Base-by-base conservation (phyloP, 2,113 vertebrate genomes). In the Sturnira hondurensis region DNA sequence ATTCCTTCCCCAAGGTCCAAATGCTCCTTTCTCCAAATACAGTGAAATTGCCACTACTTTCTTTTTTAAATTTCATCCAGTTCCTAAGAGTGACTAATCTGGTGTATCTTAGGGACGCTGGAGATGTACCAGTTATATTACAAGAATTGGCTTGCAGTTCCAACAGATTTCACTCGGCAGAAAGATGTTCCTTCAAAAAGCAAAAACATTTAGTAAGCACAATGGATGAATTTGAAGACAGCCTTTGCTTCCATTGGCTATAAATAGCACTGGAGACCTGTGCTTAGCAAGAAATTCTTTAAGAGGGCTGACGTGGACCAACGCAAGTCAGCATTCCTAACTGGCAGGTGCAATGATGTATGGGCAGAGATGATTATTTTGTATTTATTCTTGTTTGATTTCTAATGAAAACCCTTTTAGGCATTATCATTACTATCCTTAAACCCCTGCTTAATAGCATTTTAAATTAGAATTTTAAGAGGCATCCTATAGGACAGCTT, bases 1-100 rank as follows among this genome's bases (percentile, higher is more conserved):
- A 97, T 87, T 84, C 76, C 41, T 96, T 96, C 95, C 91, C 81
- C 83, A 95, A 96, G 90, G 77, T 89, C 50, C 70, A 28, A 73
- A 16, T 68, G 5, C 89, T 96, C 95, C 71, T 88, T 89, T 96
- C 3, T 91, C 95, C 98, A 84, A 97, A 86, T 77, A 97, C 22
- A 95, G 28, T 87, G 97, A 98, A 97, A 96, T 96, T 38, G 19
- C 85, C 81, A 28, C 67, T 41, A 3, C 77, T 95, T 89, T 87
- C 74, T 91, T 81, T 71, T 74, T 52, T 20, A 58, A 83, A 94
- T 7, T 94, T 50, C 61, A 56, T 15, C 58, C 71, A 5, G 84
- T 74, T 67, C 3, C 38, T 52, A 36, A 1, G 11, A 12, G 20
- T 73, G 91, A 56, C 47, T 71, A 50, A 77, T 82, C 36, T 65